Percentiles rank a stretch among this genome's conserved stretches.
Conservation (phyloP, 2,113 vertebrate genomes). For the Chaenocephalus aceratus region DNA sequence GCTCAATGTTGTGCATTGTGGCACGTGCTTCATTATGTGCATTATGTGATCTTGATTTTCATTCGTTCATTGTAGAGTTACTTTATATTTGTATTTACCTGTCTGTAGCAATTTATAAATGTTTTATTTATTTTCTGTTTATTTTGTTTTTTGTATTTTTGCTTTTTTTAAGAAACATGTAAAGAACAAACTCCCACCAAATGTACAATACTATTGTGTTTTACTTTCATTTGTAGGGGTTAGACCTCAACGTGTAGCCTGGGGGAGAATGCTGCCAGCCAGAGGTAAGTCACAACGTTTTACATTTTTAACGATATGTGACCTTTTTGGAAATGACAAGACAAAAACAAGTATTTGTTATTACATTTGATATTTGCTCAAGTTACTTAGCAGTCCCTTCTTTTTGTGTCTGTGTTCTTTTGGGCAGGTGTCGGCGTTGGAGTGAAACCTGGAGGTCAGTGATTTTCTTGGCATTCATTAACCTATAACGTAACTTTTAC, state of each 20-base stretch:
- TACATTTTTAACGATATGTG: not conserved
- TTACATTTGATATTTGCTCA: not conserved
- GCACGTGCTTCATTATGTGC: not conserved
- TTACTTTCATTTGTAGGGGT: slow-evolving; percentile 62
- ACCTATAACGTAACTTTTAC: not conserved
- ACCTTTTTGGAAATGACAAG: not conserved
- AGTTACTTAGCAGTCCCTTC: not conserved
- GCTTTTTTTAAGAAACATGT: not conserved
- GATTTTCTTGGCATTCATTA: not conserved
- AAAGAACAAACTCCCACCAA: not conserved
- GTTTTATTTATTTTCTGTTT: not conserved
- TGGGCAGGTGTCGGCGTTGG: slow-evolving; percentile 62
- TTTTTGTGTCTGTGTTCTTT: not conserved
- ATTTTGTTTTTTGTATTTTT: not conserved
- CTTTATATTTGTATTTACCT: not conserved
- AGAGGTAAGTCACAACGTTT: slow-evolving; percentile 54
- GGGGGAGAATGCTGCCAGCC: slow-evolving; percentile 69
- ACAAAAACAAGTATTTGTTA: not conserved
- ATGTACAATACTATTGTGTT: not conserved
- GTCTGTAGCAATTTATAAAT: not conserved
- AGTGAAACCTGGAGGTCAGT: slow-evolving; percentile 73
- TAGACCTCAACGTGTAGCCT: slow-evolving; percentile 71
- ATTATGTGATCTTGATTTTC: not conserved
- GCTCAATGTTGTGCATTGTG: not conserved
- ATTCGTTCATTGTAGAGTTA: not conserved